Percentiles rank a stretch among this genome's conserved stretches.
Evolutionary conservation across 1,140 invertebrate species (phyloP).

Genomic region (Ceratitis capitata): DNA sequence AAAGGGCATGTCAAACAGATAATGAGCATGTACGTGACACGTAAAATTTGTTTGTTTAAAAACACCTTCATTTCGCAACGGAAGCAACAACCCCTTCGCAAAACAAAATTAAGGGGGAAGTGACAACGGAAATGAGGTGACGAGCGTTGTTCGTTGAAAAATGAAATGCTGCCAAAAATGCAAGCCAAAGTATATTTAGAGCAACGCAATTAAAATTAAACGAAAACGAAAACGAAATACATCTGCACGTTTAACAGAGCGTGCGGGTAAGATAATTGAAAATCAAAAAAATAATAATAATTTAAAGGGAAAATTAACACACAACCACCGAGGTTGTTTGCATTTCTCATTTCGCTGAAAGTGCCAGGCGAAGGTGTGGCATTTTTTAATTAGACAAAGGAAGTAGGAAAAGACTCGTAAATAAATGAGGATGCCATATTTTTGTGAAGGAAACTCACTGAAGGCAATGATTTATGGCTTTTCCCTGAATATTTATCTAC

Average conservation of each 20-base stretch:
- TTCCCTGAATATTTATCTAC: neutral
- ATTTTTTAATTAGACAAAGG: constrained; percentile 10
- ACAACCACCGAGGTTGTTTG: no score
- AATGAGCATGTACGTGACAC: neutral
- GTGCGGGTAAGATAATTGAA: neutral
- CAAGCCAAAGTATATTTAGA: neutral
- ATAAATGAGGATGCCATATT: neutral
- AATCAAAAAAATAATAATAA: no score
- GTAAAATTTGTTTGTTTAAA: neutral
- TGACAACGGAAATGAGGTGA: neutral
- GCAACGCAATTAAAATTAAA: constrained; percentile 23
- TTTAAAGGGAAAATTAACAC: neutral
- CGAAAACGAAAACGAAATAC: no score
- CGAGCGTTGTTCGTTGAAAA: constrained; percentile 1
- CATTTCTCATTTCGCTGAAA: no score
- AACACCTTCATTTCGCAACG: neutral
- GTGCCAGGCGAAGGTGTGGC: neutral
- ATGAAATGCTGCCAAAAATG: neutral
- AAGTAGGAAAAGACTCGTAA: neutral
- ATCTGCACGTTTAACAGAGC: neutral
- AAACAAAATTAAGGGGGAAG: neutral
- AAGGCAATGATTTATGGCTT: neutral
- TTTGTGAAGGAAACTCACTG: neutral
- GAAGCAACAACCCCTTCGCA: neutral
- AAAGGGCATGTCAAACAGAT: neutral